Conservation (phyloP, 2,113 vertebrate species). For the Miniopterus natalensis region DNA sequence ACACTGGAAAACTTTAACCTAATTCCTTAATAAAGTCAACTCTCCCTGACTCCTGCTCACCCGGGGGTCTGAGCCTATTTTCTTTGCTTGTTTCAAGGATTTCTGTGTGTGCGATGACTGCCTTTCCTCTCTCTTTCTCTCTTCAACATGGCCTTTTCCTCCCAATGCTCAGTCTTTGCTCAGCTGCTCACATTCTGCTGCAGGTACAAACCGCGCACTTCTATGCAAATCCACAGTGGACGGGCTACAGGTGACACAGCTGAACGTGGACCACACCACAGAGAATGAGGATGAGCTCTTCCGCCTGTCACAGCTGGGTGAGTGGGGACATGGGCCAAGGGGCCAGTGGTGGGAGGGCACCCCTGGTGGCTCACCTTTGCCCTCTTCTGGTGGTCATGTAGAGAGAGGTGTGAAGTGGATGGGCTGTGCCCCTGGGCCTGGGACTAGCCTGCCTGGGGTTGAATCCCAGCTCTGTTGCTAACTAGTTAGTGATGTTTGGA, state of each 20-base stretch:
- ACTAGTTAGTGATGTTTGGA: too few relatives aligned
- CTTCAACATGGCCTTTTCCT: background rate
- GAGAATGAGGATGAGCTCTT: slow-evolving; percentile 98
- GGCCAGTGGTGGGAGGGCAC: too few relatives aligned
- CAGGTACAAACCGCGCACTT: slow-evolving; percentile 97
- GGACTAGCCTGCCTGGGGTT: background rate
- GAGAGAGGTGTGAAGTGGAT: background rate
- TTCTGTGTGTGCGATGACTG: background rate
- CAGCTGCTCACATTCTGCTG: slow-evolving; percentile 61
- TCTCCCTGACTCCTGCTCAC: background rate
- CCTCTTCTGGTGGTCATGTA: background rate
- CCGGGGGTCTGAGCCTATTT: background rate
- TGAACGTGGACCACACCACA: slow-evolving; percentile 94
- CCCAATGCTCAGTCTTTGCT: slow-evolving; percentile 58
- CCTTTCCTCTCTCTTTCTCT: background rate
- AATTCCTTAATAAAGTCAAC: background rate
- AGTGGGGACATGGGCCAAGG: slow-evolving; percentile 33
- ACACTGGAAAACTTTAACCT: background rate
- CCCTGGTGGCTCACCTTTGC: fast-evolving
- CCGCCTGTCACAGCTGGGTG: slow-evolving; percentile 95
- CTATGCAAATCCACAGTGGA: slow-evolving; percentile 96
- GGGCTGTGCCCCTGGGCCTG: background rate
- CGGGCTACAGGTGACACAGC: slow-evolving; percentile 97
- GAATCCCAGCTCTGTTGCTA: background rate
- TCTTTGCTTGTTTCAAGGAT: background rate